phyloP scores from a whole-genome alignment of 2,888 invertebrate genomes.

The Leptinotarsa haldemani region DNA sequence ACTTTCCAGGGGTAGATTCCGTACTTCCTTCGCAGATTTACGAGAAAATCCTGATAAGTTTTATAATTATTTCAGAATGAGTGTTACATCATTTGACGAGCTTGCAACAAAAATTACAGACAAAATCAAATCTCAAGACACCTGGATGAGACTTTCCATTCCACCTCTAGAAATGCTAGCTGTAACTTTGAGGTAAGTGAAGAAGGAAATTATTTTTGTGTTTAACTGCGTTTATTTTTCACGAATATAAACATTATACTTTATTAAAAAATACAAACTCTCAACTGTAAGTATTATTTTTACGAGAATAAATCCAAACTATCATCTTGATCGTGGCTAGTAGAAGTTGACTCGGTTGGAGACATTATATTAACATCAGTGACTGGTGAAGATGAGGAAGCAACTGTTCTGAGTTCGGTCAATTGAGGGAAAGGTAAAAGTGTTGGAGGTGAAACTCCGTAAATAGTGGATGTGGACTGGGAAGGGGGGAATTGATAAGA shows the following conservation, averaged over 20 bases:
- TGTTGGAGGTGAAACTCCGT: constrained; percentile 13
- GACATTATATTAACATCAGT: constrained; percentile 10
- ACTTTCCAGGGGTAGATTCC: constrained; percentile 22
- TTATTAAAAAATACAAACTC: constrained; percentile 14
- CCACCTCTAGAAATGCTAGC: constrained; percentile 11
- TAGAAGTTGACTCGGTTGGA: constrained; percentile 20
- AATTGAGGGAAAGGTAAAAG: neutral
- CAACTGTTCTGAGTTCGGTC: constrained; percentile 17
- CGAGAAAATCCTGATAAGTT: constrained; percentile 16
- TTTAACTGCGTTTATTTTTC: constrained; percentile 5
- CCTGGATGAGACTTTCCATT: neutral
- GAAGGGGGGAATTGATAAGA: too few relatives aligned
- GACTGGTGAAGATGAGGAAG: constrained; percentile 12
- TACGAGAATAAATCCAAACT: neutral
- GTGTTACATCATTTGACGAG: constrained; percentile 29
- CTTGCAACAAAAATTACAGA: constrained; percentile 14
- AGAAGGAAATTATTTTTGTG: constrained; percentile 8
- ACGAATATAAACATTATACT: constrained; percentile 5
- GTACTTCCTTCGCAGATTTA: constrained; percentile 8
- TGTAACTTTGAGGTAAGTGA: constrained; percentile 17
- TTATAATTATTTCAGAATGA: constrained; percentile 28
- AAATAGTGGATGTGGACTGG: constrained; percentile 13
- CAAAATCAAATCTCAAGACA: constrained; percentile 29
- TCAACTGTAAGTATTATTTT: constrained; percentile 13
- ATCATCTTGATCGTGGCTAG: constrained; percentile 9